phyloP scores from a whole-genome alignment of 2,888 invertebrate genomes.

The Xestia c-nigrum region DNA sequence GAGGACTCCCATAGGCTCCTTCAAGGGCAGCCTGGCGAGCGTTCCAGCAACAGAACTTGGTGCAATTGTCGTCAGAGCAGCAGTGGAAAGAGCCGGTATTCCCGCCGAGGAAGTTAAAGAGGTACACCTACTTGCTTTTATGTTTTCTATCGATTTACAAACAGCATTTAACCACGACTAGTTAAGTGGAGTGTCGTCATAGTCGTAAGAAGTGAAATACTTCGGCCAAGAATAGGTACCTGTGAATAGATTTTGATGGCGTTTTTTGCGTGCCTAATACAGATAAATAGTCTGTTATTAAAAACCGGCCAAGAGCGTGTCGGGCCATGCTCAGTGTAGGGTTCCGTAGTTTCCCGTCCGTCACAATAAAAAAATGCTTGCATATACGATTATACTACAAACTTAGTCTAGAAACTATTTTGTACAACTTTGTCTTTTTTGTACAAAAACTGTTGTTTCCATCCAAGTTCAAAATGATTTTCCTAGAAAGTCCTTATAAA shows the following conservation, averaged over 20 bases:
- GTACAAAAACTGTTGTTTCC: too few species aligned
- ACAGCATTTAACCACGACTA: not conserved
- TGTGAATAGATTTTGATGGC: not conserved
- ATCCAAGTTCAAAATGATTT: too few species aligned
- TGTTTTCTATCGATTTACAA: not conserved
- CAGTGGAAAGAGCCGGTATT: conserved; percentile 95
- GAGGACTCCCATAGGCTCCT: conserved; percentile 99
- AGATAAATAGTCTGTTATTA: not conserved
- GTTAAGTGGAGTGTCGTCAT: not conserved
- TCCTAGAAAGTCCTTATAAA: too few species aligned
- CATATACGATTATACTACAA: too few species aligned
- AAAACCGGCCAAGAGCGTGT: too few species aligned
- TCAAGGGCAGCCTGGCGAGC: conserved; percentile 95
- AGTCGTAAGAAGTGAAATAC: not conserved
- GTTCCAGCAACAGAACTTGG: conserved; percentile 97
- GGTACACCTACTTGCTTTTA: conserved; percentile 89
- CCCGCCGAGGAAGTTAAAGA: conserved; percentile 96
- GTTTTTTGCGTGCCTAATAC: not conserved
- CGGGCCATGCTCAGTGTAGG: too few species aligned
- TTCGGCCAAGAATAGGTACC: not conserved
- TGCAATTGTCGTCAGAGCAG: conserved; percentile 96
- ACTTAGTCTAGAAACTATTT: too few species aligned
- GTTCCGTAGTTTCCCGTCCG: too few species aligned
- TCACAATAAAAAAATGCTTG: too few species aligned
- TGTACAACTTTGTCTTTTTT: too few species aligned